Evolutionary conservation across 2,888 invertebrate species (phyloP), one percentile per base, ranked within the genome.

Genomic region (Dinocampus coccinellae): DNA sequence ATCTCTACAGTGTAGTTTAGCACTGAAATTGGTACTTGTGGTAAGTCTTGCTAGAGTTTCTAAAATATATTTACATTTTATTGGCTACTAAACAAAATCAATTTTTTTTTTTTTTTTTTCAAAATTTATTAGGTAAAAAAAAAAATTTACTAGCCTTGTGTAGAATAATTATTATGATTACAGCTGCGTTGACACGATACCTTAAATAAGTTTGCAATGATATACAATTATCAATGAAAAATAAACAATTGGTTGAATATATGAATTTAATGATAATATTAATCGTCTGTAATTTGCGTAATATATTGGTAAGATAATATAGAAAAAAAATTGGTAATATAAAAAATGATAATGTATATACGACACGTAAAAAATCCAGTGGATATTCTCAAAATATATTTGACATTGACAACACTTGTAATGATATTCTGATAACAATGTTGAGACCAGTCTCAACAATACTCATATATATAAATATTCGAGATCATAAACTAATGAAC

Each of bases 1-100:
- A 36, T 80, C 78, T 52, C 63, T 79, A 66, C 84, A 84, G 13
- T 82, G 82, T 4, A 85, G 74, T 55, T 58, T 77, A 1, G 78
- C 57, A 47, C 81, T 81, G 2, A 81, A 80, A 24, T 74, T 62
- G 0, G 83, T 75, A 1, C 36, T 34, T 13, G 55, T 36, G 1
- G 39, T 11, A n/a, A 66, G 29, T 39, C 16, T 39, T 39, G 64
- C 20, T 9, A 64, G n/a, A 42, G 55, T 52, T 66, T 9, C 34
- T 58, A 20, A 9, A 6, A 60, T n/a, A 39, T 10, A n/a, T 47
- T 39, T 7, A 6, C 24, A 20, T 60, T 39, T 13, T 26, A 11
- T 16, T 10, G 16, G 24, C 13, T 26, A 63, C 33, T 3, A 33
- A 6, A 26, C 20, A 29, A 33, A 33, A 47, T 29, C 24, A n/a